Evolutionary conservation across 2,888 invertebrate genomes (phyloP), one percentile per base, ranked within the genome.

Genomic region (Ethmia dodecea): DNA sequence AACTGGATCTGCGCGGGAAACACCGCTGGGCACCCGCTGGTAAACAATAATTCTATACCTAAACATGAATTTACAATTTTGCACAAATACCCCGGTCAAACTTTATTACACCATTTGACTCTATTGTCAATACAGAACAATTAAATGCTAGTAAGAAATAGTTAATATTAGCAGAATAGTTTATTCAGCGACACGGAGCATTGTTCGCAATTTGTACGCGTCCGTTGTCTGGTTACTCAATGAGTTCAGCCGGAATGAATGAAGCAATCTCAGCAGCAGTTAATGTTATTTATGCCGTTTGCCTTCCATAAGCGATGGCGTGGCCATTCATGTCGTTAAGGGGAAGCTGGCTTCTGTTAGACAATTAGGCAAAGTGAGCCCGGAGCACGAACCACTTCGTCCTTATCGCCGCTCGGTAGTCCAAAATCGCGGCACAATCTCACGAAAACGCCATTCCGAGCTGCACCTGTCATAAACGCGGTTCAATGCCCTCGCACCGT

Each of bases 391-490:
- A 54, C 58, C 44, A 55, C 55, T 49, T 51, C 48, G 58, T 51
- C 60, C 67, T 74, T 81, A 81, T 81, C 83, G 47, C 48, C 37
- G 38, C 57, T 60, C 75, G 52, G 77, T 74, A 77, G 78, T 75
- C 60, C 42, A 56, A 63, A 68, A 83, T 86, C 84, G 53, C 53
- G 32, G 51, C 62, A 67, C 71, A 72, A 86, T 86, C 84, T 86
- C 83, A 86, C 84, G 84, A 84, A 79, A 78, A 75, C 58, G 57
- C 81, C 72, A 84, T 84, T 78, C 52, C 45, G 41, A 60, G 58
- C 73, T 77, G 80, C 84, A 86, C 84, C 83, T 84, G 84, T 80
- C 73, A 75, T 73, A 74, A 77, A 62, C 37, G 49, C 52, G 55
- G 81, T 64, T 78, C 74, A 72, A 57, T 57, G 72, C 50, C 68